Base-by-base conservation (phyloP, 2,113 vertebrate species). In the Brienomyrus brachyistius region DNA sequence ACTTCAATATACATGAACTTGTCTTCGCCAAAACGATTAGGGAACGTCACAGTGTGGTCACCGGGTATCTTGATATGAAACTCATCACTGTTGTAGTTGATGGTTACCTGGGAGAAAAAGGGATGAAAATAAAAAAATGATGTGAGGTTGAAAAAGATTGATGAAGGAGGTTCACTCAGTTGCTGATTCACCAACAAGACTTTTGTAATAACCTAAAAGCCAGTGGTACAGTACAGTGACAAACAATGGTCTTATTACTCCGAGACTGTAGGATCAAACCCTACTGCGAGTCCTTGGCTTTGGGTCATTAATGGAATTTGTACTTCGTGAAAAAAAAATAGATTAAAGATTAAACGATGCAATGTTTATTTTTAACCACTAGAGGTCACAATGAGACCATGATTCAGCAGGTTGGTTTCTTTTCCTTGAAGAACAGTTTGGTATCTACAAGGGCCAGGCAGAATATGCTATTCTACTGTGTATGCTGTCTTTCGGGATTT, bases 11-110 rank as follows among this genome's bases (percentile, higher is more conserved):
- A 92, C 1, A 92, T 91, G 93, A 95, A 95, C 90, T 94, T 93
- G 87, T 95, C 91, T 9, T 96, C 95, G 0, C 95, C 95, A 2
- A 94, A 92, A 0, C 95, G 94, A 91, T 97, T 97, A 51, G 95
- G 94, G 91, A 96, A 97, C 89, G 89, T 90, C 3, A 95, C 45
- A 93, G 93, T 94, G 89, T 47, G 89, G 43, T 93, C 96, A 0
- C 95, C 93, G 0, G 95, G 93, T 0, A 97, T 94, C 54, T 92
- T 96, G 93, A 97, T 93, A 88, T 92, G 94, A 54, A 97, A 97
- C 10, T 92, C 62, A 10, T 95, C 94, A 0, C 48, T 91, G 93
- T 92, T 95, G 91, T 95, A 95, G 91, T 47, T 95, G 90, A 97
- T 89, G 92, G 62, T 5, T 45, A 96, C 90, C 96, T 97, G 92